phyloP scores from a whole-genome alignment of 2,888 invertebrate genomes.

The Volucella inflata region DNA sequence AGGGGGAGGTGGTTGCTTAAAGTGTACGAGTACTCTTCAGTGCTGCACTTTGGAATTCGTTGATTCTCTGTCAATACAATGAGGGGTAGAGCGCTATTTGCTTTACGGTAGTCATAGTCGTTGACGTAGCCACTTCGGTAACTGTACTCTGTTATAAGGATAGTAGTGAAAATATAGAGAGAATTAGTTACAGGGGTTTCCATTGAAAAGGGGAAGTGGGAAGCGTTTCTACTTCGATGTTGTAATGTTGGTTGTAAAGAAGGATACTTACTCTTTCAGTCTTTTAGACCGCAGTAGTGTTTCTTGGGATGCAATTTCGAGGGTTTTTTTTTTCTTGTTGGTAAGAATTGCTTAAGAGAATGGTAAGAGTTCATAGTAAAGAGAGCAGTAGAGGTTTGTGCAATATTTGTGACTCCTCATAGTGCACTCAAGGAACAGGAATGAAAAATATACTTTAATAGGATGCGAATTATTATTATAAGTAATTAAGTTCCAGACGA shows the following conservation, averaged over 20 bases:
- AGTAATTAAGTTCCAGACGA: no score
- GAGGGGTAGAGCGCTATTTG: slow-evolving; percentile 36
- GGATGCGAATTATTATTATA: no score
- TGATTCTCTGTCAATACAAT: slow-evolving; percentile 39
- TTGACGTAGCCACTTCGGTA: slow-evolving; percentile 6
- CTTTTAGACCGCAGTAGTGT: background rate
- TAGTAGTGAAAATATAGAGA: slow-evolving; percentile 17
- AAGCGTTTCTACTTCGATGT: slow-evolving; percentile 26
- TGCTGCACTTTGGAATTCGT: slow-evolving; percentile 31
- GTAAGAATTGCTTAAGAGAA: slow-evolving; percentile 31
- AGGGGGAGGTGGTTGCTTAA: slow-evolving; percentile 12
- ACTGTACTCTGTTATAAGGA: slow-evolving; percentile 42
- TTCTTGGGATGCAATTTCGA: slow-evolving; percentile 8
- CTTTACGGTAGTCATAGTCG: background rate
- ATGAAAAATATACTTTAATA: no score
- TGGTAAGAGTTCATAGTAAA: slow-evolving; percentile 8
- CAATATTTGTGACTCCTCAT: background rate
- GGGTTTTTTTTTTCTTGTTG: background rate
- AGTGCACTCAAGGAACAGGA: no score
- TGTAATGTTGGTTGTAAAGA: background rate
- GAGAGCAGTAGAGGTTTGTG: slow-evolving; percentile 5
- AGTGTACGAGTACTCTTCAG: slow-evolving; percentile 27
- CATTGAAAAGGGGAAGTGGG: slow-evolving; percentile 20
- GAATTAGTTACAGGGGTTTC: background rate
- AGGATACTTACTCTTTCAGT: slow-evolving; percentile 20